Evolutionary conservation across 2,888 invertebrate genomes (phyloP).

Genomic region (Leptopilina syphax): DNA sequence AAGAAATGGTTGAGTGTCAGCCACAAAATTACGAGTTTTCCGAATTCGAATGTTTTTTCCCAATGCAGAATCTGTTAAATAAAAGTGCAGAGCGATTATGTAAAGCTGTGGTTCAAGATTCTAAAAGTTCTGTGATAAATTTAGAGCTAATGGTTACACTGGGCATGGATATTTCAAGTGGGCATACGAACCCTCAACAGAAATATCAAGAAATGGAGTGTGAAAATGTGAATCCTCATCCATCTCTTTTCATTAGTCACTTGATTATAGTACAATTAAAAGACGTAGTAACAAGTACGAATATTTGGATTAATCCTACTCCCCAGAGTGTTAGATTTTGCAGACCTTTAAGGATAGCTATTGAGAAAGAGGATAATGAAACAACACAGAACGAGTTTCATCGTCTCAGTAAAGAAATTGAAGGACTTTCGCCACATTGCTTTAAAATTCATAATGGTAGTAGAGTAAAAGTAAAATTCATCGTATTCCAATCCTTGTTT

Average conservation of each 20-base stretch:
- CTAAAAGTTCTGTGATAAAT: background rate
- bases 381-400: background rate
- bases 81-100: slow-evolving; percentile 15
- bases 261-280: background rate
- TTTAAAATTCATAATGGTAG: background rate
- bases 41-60: background rate
- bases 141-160: background rate
- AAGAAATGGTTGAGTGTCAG: background rate
- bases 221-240: background rate
- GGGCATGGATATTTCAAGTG: background rate
- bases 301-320: background rate
- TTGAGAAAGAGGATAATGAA: background rate
- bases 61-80: slow-evolving; percentile 7
- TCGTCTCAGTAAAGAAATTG: slow-evolving; percentile 7
- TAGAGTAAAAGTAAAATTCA: slow-evolving; percentile 6
- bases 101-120: background rate
- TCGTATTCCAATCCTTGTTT: background rate
- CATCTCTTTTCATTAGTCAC: background rate
- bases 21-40: background rate
- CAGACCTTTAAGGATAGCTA: background rate
- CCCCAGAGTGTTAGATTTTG: slow-evolving; percentile 8
- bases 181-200: slow-evolving; percentile 6
- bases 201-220: background rate
- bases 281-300: background rate
- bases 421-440: background rate